A percentile compares a stretch with the other conserved stretches of the same genome.
phyloP scores from a whole-genome alignment of 2,888 invertebrate species.

The Epistrophe grossulariae region DNA sequence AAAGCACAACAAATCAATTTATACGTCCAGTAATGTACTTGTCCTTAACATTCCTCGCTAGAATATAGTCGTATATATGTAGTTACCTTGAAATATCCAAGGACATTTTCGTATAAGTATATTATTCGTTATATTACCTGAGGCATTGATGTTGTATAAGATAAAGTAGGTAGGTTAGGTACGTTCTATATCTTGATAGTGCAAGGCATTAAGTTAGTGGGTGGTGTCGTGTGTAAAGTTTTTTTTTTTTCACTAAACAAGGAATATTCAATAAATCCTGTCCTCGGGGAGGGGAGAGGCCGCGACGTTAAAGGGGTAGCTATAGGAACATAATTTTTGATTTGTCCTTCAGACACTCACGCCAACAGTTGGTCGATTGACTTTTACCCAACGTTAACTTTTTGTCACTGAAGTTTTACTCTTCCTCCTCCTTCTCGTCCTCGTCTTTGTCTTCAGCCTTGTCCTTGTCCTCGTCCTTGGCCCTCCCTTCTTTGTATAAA shows the following conservation, averaged over 20 bases:
- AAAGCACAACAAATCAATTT: constrained; percentile 56
- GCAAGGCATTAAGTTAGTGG: neutral
- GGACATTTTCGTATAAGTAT: constrained; percentile 50
- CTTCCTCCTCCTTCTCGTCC: constrained; percentile 7
- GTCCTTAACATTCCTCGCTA: constrained; percentile 44
- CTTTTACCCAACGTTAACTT: neutral
- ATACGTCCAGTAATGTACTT: constrained; percentile 29
- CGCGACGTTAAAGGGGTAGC: neutral
- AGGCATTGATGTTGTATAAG: constrained; percentile 32
- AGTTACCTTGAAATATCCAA: constrained; percentile 45
- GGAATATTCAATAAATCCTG: constrained; percentile 28
- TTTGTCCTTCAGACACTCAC: constrained; percentile 50
- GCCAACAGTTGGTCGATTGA: constrained; percentile 58
- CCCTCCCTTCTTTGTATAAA: constrained; percentile 7
- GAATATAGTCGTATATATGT: neutral
- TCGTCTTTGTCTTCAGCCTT: constrained; percentile 10
- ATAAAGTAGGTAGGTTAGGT: constrained; percentile 17
- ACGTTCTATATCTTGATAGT: neutral
- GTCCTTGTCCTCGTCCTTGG: constrained; percentile 36
- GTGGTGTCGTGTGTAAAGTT: constrained; percentile 13
- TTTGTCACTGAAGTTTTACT: neutral
- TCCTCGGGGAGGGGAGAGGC: neutral
- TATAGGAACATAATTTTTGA: constrained; percentile 41
- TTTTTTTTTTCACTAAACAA: constrained; percentile 30
- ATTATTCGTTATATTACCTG: constrained; percentile 60